Base-by-base conservation (phyloP, 2,113 vertebrate species). In the Pedionomus torquatus region DNA sequence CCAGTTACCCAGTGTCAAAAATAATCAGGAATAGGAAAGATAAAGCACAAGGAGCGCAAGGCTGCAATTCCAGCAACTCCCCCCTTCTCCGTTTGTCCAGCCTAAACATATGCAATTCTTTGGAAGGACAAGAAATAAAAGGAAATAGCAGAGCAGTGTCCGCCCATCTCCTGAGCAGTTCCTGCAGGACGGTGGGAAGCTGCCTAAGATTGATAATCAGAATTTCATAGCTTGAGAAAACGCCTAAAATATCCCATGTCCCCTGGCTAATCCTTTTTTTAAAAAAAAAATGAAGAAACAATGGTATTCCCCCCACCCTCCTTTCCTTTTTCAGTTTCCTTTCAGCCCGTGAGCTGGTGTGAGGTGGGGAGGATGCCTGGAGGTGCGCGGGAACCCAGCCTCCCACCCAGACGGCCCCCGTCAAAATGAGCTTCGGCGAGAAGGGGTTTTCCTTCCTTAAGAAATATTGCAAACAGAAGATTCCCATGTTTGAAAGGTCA, bases 401-500 rank as follows among this genome's bases (percentile, higher is more conserved):
- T 90, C 64, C 82, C 60, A 61, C 74, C 66, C 89, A 81, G 88
- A 49, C 23, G 4, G 26, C 37, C 64, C 57, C 39, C 1, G 0
- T 84, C 48, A 21, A 52, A 74, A 71, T 0, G 3, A 55, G 44
- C 72, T 69, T 43, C 13, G 0, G 39, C 31, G 15, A 87, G 79
- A 83, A 78, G 89, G 91, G 93, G 70, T 31, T 96, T 92, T 93
- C 91, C 86, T 82, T 88, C 49, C 69, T 95, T 90, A 93, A 97
- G 89, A 95, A 91, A 89, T 91, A 95, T 85, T 94, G 93, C 65
- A 97, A 93, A 86, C 75, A 78, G 86, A 97, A 98, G 95, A 97
- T 96, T 98, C 94, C 71, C 94, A 95, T 96, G 95, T 98, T 96
- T 96, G 88, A 97, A 97, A 98, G 96, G 95, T 97, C 95, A 98